A percentile compares a stretch with the other conserved stretches of the same genome.
Evolutionary conservation across 1,140 invertebrate genomes (phyloP).

Genomic region (Megathymus violae): DNA sequence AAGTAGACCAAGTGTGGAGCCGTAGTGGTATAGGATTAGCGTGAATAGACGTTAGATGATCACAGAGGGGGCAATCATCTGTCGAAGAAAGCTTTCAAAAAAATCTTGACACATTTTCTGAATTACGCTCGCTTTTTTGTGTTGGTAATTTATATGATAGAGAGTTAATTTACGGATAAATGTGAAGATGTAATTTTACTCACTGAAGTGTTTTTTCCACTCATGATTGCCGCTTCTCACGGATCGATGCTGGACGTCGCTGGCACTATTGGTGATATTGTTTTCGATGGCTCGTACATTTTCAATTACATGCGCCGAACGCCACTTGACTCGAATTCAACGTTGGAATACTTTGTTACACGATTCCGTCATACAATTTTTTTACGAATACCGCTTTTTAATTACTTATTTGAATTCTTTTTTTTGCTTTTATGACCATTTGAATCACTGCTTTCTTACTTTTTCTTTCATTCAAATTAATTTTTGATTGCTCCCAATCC

Average conservation of each 20-base stretch:
- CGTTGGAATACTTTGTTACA: neutral
- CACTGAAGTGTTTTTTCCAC: constrained; percentile 83
- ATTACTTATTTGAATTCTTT: constrained; percentile 15
- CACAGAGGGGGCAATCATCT: constrained; percentile 80
- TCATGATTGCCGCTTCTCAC: constrained; percentile 84
- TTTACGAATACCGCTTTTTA: neutral
- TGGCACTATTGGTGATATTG: constrained; percentile 77
- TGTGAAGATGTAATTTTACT: constrained; percentile 59
- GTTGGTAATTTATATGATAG: constrained; percentile 40
- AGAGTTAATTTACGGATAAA: constrained; percentile 39
- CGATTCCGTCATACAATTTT: constrained; percentile 7
- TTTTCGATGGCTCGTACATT: constrained; percentile 46
- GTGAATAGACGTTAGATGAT: constrained; percentile 43
- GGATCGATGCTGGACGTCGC: constrained; percentile 77
- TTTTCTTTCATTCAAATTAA: neutral
- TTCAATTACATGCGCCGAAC: constrained; percentile 51
- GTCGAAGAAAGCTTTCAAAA: constrained; percentile 81
- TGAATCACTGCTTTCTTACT: too few species aligned
- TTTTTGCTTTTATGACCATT: neutral
- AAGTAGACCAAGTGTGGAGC: constrained; percentile 78
- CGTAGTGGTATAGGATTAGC: constrained; percentile 65
- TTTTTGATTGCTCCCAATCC: too few species aligned
- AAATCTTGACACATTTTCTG: constrained; percentile 84
- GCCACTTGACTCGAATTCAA: constrained; percentile 64
- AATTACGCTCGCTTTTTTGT: constrained; percentile 69